Base-by-base conservation (phyloP, 2,797 vertebrate genomes). In the Falco rusticolus region DNA sequence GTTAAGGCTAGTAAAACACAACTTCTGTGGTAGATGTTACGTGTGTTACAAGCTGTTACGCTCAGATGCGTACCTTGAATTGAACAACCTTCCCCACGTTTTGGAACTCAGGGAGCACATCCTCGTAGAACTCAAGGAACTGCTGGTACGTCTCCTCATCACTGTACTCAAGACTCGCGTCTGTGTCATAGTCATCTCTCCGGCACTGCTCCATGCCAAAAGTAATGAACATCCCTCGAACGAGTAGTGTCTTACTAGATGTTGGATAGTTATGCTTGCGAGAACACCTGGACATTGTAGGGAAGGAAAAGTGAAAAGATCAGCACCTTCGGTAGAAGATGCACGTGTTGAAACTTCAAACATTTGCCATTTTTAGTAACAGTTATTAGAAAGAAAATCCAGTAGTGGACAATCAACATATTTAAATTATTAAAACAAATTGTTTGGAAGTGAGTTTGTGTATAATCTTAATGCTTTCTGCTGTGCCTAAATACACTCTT, bases 201-300 rank as follows among this genome's bases (percentile, higher is more conserved):
- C 98, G 98, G n/a, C 98, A 98, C 97, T 99, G 98, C 93, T 99
- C 99, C 99, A 99, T 99, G 47, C 99, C 99, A 33, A 99, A 99
- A 0, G 99, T 99, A 21, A 98, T 98, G 88, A 99, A 99, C 99
- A 99, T 99, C 28, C 98, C 98, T 33, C 98, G 98, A 85, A 99
- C 98, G 20, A 99, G 98, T 78, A 99, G 97, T 0, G 99, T 99
- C 41, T 98, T 98, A 91, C 99, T 99, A 5, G 98, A 97, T 1
- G 97, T 91, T 29, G 99, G 99, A 81, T 99, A 98, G 45, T 97
- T 97, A 29, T 99, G 99, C 94, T 98, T 99, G 75, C 99, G 98
- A 82, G 99, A 99, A 96, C 99, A 99, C 91, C 99, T 99, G 96
- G 15, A 68, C 18, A 59, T 71, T 5, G 33, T 0, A 37, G 43